Evolutionary conservation across 2,797 vertebrate species (phyloP), one percentile per base, ranked within the genome.

Genomic region (Spheniscus humboldti): DNA sequence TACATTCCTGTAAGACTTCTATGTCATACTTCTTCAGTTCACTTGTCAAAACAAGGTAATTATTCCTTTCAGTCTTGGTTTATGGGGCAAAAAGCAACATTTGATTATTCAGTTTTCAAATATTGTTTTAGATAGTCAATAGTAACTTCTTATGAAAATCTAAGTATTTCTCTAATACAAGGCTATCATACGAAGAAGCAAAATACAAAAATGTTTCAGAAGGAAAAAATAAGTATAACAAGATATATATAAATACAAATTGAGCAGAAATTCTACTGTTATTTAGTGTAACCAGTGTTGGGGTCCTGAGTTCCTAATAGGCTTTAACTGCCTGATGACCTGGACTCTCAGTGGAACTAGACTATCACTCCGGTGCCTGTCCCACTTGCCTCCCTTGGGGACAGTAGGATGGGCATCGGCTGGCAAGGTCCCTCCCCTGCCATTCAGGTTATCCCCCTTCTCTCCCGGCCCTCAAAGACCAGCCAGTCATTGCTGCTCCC

Each of bases 11-110:
- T 90, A 96, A 96, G 95, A 94, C 43, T 96, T 86, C 76, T 84
- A 45, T 96, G 92, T 94, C 90, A 94, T 93, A 82, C 37, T 94
- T 94, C 79, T 81, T 95, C 66, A 27, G 88, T 91, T 97, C 90
- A 73, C 92, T 95, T 97, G 95, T 96, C 95, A 98, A 97, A 98
- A 97, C 82, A 97, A 95, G 81, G 88, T 92, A 97, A 97, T 96
- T 96, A 94, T 79, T 96, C 64, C 48, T 81, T 92, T 93, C 85
- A 60, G 62, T 92, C 87, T 93, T 90, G 90, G 69, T 80, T 94
- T 95, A 81, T 45, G 33, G 62, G 60, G 81, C 77, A 78, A 82
- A 90, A 92, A 77, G 67, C 18, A 92, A 55, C 20, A 86, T 78
- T 59, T 53, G 78, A 91, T 87, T 69, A 84, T 85, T 86, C 78